These are phyloP conservation scores for Pachyuromys duprasi DNA, from an alignment of 2,797 vertebrate species.

Conservation along the genomic window DNA sequence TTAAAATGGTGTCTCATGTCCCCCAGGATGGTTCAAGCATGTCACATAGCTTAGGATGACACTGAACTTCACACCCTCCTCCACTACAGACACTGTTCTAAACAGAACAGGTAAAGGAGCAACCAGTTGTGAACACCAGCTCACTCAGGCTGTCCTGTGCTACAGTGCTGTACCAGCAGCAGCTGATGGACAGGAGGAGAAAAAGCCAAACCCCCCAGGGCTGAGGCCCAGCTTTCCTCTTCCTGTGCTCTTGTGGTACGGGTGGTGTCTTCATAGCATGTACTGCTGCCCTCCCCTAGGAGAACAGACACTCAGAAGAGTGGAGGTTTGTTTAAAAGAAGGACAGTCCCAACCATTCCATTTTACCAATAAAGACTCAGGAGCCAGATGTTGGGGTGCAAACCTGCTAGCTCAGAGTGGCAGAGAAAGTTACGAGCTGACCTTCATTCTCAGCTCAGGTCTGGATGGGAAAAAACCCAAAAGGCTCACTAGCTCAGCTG, in stretches of 20 bases:
- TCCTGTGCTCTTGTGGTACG: not conserved
- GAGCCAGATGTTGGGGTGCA: too few species aligned
- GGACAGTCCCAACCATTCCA: too few species aligned
- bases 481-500: too few species aligned
- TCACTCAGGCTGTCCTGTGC: not conserved
- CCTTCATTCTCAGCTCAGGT: too few species aligned
- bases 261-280: not conserved
- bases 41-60: not conserved
- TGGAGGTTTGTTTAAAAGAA: too few species aligned
- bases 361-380: too few species aligned
- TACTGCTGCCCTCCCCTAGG: not conserved
- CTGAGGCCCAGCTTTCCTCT: not conserved
- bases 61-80: not conserved
- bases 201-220: not conserved
- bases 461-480: too few species aligned
- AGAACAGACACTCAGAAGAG: not conserved
- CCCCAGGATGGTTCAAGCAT: not conserved
- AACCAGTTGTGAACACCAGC: too few species aligned
- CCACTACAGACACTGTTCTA: not conserved
- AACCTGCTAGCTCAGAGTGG: too few species aligned
- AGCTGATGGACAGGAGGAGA: not conserved
- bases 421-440: too few species aligned
- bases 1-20: not conserved
- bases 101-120: not conserved
- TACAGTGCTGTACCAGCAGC: not conserved